A percentile compares a stretch with the other conserved stretches of the same genome.
These are phyloP conservation scores for Smittia sp. DNA, from an alignment of 2,888 invertebrate genomes.

Conservation along the genomic window DNA sequence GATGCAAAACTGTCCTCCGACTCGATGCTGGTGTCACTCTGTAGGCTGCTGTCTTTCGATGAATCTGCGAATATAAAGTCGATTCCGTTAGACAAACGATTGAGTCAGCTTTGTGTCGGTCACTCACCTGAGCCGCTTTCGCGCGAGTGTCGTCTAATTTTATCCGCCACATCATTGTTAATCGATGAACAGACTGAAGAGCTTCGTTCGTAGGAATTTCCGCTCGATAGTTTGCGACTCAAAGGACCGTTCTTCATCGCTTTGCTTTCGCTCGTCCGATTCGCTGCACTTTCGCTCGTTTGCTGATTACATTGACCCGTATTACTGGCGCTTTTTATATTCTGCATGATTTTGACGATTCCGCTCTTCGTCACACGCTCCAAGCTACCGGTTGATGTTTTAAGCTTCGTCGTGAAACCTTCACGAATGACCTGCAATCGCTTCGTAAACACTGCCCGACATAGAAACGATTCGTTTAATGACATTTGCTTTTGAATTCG, in stretches of 20 bases:
- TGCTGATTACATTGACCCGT: conserved; percentile 42
- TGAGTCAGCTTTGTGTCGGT: conserved; percentile 47
- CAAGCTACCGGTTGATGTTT: conserved; percentile 77
- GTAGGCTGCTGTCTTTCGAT: conserved; percentile 83
- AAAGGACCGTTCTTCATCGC: conserved; percentile 47
- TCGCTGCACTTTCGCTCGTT: neutral
- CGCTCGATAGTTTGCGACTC: conserved; percentile 42
- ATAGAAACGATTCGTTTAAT: conserved; percentile 81
- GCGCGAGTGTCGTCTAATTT: conserved; percentile 71
- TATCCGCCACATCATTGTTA: conserved; percentile 52
- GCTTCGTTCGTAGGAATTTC: conserved; percentile 13
- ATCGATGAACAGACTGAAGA: conserved; percentile 33
- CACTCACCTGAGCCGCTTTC: conserved; percentile 70
- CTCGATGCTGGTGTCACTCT: conserved; percentile 91
- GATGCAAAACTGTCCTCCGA: conserved; percentile 92
- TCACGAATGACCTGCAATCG: conserved; percentile 54
- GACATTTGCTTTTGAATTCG: conserved; percentile 88
- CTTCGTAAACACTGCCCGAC: conserved; percentile 53
- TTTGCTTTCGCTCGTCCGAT: conserved; percentile 32
- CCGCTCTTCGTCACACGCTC: conserved; percentile 80
- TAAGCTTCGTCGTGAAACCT: conserved; percentile 78
- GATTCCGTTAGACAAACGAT: no score
- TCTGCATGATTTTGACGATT: conserved; percentile 80
- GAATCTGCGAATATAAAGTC: conserved; percentile 61
- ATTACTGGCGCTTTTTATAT: conserved; percentile 60